Evolutionary conservation across 2,797 vertebrate species (phyloP), one percentile per base, ranked within the genome.

Genomic region (Acomys russatus): DNA sequence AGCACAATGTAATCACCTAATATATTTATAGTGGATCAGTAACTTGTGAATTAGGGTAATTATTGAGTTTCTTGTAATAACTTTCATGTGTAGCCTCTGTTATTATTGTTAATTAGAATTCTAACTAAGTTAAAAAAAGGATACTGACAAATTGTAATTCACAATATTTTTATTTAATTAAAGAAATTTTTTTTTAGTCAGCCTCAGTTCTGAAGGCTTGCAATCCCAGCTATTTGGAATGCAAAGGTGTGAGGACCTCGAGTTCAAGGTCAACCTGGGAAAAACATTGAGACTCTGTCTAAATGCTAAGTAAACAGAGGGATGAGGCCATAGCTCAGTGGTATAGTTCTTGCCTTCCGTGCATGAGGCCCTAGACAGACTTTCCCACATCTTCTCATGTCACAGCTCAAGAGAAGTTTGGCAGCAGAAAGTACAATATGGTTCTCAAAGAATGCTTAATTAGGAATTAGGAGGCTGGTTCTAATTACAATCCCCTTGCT

Each of bases 51-150:
- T 76, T 80, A 84, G 23, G n/a, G 28, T 88, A 91, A 88, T 79
- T 84, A 77, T 25, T 82, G 2, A 54, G 4, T 84, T 49, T 91
- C 9, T 3, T 59, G 25, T 20, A 85, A 56, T 25, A 82, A 63
- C 33, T 66, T 95, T 88, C 9, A 14, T 76, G 70, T 68, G n/a
- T 73, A 88, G 23, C 1, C n/a, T 38, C 11, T 86, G 9, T 88
- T 94, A 33, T 22, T 74, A 92, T 88, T 33, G 18, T 33, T 95
- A 73, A 92, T 89, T 95, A 68, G 17, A 94, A 90, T 33, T 95
- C 9, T 79, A 90, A 89, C 7, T 44, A 93, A 94, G 70, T 90
- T 85, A 95, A 88, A 25, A 64, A 71, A 4, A 70, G 6, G 92
- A 93, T 91, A 44, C 44, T 44, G 44, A 0, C 25, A 70, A 68